Percentiles rank a stretch among this genome's conserved stretches.
phyloP scores from a whole-genome alignment of 2,113 vertebrate species.

The Pluvialis apricaria region DNA sequence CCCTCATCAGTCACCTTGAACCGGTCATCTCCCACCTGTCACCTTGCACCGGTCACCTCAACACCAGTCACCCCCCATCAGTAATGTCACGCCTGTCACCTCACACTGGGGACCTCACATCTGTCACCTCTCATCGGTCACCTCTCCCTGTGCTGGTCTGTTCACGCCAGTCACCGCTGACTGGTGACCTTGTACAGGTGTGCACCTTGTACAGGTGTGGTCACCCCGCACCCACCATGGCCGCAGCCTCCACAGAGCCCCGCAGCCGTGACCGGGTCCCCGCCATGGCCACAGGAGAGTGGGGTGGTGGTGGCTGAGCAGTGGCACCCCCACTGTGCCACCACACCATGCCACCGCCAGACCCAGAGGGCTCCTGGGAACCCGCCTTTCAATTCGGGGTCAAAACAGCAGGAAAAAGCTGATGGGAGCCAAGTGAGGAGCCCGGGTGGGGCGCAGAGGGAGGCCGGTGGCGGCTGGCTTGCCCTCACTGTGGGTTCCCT shows the following conservation, averaged over 20 bases:
- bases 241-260: neutral
- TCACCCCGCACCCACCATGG: neutral
- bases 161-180: neutral
- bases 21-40: too few species aligned
- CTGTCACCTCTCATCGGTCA: too few species aligned
- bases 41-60: neutral
- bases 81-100: neutral
- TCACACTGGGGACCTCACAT: neutral
- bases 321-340: neutral
- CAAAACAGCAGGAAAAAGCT: neutral
- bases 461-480: rapidly evolving
- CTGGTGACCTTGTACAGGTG: neutral
- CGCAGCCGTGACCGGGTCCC: too few species aligned
- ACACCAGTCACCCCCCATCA: neutral
- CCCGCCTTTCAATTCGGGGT: neutral
- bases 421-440: neutral
- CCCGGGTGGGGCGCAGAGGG: rapidly evolving
- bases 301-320: neutral
- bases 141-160: neutral
- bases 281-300: neutral
- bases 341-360: rapidly evolving
- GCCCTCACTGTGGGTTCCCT: neutral
- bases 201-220: neutral
- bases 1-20: neutral
- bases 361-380: neutral